These are phyloP conservation scores for Oreotragus oreotragus DNA, from an alignment of 2,113 vertebrate species.

Conservation along the genomic window DNA sequence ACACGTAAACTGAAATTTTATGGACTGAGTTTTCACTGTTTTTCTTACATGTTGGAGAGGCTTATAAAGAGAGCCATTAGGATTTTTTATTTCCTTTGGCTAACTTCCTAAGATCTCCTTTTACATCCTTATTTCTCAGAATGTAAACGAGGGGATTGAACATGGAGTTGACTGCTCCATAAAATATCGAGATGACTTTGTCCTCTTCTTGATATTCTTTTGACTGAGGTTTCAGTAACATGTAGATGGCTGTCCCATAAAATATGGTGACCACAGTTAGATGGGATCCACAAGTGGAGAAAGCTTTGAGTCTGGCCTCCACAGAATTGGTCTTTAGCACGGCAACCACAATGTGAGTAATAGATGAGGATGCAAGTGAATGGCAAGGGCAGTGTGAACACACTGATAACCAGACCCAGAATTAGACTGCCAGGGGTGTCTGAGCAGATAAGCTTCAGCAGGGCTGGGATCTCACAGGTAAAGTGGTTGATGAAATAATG, in stretches of 20 bases:
- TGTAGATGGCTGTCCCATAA: neutral
- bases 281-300: neutral
- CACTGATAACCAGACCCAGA: neutral
- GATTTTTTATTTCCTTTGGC: neutral
- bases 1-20: neutral
- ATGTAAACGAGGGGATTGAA: slow-evolving; percentile 46
- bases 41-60: neutral
- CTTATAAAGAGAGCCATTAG: neutral
- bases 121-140: slow-evolving; percentile 39
- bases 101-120: slow-evolving; percentile 23
- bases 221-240: slow-evolving; percentile 24
- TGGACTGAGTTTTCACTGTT: neutral
- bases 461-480: neutral
- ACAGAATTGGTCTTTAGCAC: neutral
- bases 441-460: slow-evolving; percentile 11
- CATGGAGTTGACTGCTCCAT: slow-evolving; percentile 3
- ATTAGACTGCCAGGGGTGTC: neutral
- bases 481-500: slow-evolving; percentile 14
- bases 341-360: neutral
- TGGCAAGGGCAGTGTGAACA: neutral
- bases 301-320: slow-evolving; percentile 6
- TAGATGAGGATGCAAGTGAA: neutral
- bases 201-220: neutral
- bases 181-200: slow-evolving; percentile 31
- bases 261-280: neutral